Evolutionary conservation across 2,797 vertebrate genomes (phyloP).

Genomic region (Erithacus rubecula): DNA sequence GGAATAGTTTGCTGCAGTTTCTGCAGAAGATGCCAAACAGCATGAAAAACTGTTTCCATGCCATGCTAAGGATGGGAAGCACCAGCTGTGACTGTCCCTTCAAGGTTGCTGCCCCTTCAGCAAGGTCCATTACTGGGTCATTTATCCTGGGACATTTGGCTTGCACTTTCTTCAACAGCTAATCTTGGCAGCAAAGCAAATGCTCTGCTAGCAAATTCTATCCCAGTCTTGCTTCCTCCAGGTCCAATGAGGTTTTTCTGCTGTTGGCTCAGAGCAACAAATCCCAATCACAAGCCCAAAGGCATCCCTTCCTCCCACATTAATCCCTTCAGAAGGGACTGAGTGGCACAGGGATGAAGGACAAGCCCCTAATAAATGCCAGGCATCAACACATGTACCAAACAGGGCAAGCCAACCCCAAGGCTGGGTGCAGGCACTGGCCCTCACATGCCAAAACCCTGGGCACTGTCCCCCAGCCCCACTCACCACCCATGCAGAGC

Average conservation of each 20-base stretch:
- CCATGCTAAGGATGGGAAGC: not conserved
- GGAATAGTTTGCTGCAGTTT: not conserved
- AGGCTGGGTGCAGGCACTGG: not conserved
- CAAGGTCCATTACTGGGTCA: not conserved
- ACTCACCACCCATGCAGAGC: fast-evolving
- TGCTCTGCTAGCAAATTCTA: not conserved
- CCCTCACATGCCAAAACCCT: not conserved
- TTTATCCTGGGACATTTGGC: not conserved
- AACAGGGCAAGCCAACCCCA: not conserved
- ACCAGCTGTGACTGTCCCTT: not conserved
- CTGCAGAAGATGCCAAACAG: not conserved
- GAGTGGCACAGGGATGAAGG: not conserved
- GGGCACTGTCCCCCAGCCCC: not conserved
- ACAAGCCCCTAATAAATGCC: not conserved
- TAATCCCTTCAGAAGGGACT: not conserved
- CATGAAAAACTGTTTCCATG: not conserved
- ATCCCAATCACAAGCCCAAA: not conserved
- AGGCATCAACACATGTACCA: too few relatives aligned
- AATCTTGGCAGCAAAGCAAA: not conserved
- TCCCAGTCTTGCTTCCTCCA: not conserved
- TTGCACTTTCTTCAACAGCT: not conserved
- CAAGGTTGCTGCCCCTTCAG: not conserved
- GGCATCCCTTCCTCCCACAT: not conserved
- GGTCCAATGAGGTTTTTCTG: not conserved
- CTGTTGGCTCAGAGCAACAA: not conserved